Evolutionary conservation across 2,888 invertebrate species (phyloP).

Genomic region (Limenitis camilla): DNA sequence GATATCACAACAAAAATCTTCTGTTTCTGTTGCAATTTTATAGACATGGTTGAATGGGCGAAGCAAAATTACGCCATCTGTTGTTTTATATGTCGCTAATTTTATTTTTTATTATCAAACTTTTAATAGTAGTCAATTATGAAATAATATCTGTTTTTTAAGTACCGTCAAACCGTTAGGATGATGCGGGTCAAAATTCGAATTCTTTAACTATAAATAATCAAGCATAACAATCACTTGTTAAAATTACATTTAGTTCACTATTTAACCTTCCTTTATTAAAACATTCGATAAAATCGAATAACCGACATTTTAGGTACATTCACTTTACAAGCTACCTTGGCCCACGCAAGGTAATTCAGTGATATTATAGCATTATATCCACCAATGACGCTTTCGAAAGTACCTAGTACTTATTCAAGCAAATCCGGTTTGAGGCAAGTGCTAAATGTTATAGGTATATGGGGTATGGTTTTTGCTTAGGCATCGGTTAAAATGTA

Average conservation of each 20-base stretch:
- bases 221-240: constrained; percentile 5
- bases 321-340: constrained; percentile 64
- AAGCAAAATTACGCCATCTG: no score
- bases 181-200: no score
- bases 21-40: no score
- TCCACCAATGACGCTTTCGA: constrained; percentile 62
- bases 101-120: no score
- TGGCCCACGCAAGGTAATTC: constrained; percentile 70
- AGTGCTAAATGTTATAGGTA: constrained; percentile 21
- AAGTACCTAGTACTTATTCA: constrained; percentile 55
- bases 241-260: background rate
- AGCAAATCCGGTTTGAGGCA: constrained; percentile 40
- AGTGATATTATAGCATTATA: constrained; percentile 61
- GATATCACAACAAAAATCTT: constrained; percentile 58
- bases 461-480: constrained; percentile 19
- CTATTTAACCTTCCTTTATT: constrained; percentile 13
- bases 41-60: no score
- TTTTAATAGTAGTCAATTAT: no score
- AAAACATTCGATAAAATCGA: constrained; percentile 18
- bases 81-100: no score
- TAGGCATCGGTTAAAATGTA: background rate
- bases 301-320: constrained; percentile 38
- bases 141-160: no score
- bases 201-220: no score
- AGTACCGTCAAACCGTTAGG: no score